Base-by-base conservation (phyloP, 37 sponge, comb jelly and placozoan genomes). In the Chondrosia reniformis region DNA sequence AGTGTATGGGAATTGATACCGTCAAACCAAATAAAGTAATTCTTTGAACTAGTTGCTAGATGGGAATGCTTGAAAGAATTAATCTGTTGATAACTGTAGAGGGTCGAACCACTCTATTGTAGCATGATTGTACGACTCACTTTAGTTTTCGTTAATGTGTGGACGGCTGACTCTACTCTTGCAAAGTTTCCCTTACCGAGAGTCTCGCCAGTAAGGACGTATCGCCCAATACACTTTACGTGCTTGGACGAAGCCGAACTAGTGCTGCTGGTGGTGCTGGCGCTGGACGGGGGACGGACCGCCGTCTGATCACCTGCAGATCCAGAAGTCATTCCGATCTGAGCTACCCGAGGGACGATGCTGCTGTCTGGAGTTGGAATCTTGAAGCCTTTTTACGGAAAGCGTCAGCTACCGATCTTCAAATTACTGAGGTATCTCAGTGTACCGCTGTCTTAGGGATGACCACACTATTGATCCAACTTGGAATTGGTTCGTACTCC, bases 171-270 rank as follows among this genome's bases (percentile, higher is more conserved):
- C 71, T 94, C 98, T 15, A 97, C 98, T 30, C 98, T 67, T 8
- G 98, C 98, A 63, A 97, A 97, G 82, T 97, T 97, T 45, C 98
- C 98, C 74, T 97, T 97, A 0, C 98, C 98, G 34, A 97, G 89
- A 0, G 93, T 89, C 64, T 82, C 52, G 12, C 88, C 93, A 17
- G 89, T 81, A 31, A 97, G 76, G 33, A 91, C 83, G 77, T 97
- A 97, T 7, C 98, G 76, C 9, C 98, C 98, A 44, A 97, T 97
- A 67, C 98, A 92, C 78, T 82, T 88, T 22, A 97, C 87, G 21
- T 90, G 80, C 72, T 91, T 91, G 24, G 80, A 78, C 25, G 83
- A 78, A 38, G 75, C 46, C 55, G 84, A 86, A 30, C 78, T 79
- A 45, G 85, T 81, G 76, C 80, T 72, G 33, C 59, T 52, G 64